These are phyloP conservation scores for Chaetorhynchus papuensis DNA, from an alignment of 2,113 vertebrate species.

Conservation along the genomic window DNA sequence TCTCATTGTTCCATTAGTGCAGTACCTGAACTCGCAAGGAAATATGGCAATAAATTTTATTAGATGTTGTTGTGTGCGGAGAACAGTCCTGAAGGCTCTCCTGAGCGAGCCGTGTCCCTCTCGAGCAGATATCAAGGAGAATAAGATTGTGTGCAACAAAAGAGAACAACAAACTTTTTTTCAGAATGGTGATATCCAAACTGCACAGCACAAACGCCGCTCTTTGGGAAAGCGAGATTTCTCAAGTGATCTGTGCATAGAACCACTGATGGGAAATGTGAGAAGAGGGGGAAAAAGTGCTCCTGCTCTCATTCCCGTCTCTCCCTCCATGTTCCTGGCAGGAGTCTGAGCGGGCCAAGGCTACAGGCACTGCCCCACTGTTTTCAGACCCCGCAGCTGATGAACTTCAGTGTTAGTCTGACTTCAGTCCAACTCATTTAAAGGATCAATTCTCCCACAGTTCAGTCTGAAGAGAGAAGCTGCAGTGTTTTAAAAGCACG, in stretches of 20 bases:
- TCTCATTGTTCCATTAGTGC: conserved; percentile 19
- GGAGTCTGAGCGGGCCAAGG: background rate
- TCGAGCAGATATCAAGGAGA: background rate
- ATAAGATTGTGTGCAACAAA: background rate
- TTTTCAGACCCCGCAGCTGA: background rate
- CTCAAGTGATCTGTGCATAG: background rate
- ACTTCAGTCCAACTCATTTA: background rate
- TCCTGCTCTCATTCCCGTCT: background rate
- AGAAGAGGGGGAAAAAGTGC: background rate
- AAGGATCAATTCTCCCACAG: background rate
- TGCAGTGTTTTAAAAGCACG: background rate
- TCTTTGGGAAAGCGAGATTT: background rate
- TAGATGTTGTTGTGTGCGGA: background rate
- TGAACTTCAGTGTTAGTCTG: background rate
- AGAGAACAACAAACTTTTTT: background rate
- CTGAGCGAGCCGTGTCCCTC: background rate
- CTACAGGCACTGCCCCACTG: background rate
- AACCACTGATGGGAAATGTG: background rate
- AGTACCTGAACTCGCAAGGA: background rate
- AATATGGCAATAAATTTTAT: conserved; percentile 24
- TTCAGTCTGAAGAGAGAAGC: background rate
- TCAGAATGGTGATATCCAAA: background rate
- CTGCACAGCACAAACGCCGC: background rate
- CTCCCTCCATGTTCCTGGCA: background rate
- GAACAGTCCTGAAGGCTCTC: background rate